Conservation (phyloP, 1,140 invertebrate genomes). For the Ylistrum balloti region DNA sequence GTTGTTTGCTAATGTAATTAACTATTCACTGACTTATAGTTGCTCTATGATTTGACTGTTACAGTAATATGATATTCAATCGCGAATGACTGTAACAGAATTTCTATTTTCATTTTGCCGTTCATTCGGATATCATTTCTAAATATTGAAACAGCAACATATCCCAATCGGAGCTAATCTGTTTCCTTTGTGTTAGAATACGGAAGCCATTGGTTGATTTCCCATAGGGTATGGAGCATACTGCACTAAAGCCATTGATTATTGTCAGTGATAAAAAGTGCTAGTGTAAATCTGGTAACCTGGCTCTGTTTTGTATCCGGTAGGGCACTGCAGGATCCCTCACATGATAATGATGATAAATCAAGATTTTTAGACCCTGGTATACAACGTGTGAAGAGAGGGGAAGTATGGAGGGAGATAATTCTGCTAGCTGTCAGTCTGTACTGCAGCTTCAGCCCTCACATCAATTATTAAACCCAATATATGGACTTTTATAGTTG, state of each 20-base stretch:
- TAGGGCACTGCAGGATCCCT: background rate
- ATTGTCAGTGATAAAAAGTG: background rate
- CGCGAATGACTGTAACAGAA: background rate
- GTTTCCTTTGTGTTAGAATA: slow-evolving; percentile 10
- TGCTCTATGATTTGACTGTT: background rate
- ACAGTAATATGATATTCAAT: slow-evolving; percentile 1
- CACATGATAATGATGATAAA: slow-evolving; percentile 4
- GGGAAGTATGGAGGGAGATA: background rate
- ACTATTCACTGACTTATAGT: background rate
- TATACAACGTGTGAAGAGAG: background rate
- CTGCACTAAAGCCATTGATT: slow-evolving; percentile 38
- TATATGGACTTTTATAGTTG: background rate
- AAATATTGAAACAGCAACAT: background rate
- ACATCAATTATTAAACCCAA: slow-evolving; percentile 28
- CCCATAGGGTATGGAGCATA: slow-evolving; percentile 25
- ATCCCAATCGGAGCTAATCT: slow-evolving; percentile 29
- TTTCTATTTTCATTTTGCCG: background rate
- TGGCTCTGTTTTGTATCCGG: background rate
- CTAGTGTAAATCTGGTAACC: slow-evolving; percentile 31
- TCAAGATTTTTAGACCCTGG: slow-evolving; percentile 5
- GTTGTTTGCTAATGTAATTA: slow-evolving; percentile 28
- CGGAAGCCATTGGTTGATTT: slow-evolving; percentile 27
- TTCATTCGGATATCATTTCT: slow-evolving; percentile 28
- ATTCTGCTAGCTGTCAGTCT: background rate
- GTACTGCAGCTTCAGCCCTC: background rate